Evolutionary conservation across 2,888 invertebrate species (phyloP).

Genomic region (Rhamnusium bicolor): DNA sequence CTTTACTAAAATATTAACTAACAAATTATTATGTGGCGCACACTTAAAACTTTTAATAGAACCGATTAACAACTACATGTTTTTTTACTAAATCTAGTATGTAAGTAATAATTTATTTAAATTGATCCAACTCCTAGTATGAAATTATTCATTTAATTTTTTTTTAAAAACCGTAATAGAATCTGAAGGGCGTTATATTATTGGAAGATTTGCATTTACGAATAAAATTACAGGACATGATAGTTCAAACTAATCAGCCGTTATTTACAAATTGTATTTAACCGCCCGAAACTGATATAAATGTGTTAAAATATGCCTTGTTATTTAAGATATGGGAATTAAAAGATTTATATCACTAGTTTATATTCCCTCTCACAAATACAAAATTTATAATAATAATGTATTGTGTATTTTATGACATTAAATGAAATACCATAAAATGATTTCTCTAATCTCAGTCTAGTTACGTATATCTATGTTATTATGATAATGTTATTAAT

Average conservation of each 20-base stretch:
- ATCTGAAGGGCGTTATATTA: slow-evolving; percentile 22
- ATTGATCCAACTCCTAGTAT: too few species aligned
- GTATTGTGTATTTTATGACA: background rate
- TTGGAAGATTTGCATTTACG: slow-evolving; percentile 29
- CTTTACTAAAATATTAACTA: too few species aligned
- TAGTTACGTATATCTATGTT: background rate
- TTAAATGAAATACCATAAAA: background rate
- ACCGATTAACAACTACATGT: too few species aligned
- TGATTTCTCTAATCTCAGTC: background rate
- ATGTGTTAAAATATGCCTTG: background rate
- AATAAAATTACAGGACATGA: slow-evolving; percentile 34
- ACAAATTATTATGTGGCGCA: too few species aligned
- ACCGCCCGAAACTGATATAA: background rate
- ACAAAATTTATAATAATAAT: background rate
- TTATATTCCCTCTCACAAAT: background rate
- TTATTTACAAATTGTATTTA: slow-evolving; percentile 8
- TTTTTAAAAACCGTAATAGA: slow-evolving; percentile 15
- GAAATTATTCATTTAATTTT: slow-evolving; percentile 14
- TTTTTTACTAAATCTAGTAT: too few species aligned
- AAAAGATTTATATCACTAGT: background rate
- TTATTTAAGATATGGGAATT: background rate
- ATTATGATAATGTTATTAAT: background rate
- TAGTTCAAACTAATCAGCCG: slow-evolving; percentile 21
- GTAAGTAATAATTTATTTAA: too few species aligned
- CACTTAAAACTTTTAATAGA: too few species aligned